Percentiles rank a stretch among this genome's conserved stretches.
phyloP scores from a whole-genome alignment of 2,888 invertebrate genomes.

The Euzophera pinguis region DNA sequence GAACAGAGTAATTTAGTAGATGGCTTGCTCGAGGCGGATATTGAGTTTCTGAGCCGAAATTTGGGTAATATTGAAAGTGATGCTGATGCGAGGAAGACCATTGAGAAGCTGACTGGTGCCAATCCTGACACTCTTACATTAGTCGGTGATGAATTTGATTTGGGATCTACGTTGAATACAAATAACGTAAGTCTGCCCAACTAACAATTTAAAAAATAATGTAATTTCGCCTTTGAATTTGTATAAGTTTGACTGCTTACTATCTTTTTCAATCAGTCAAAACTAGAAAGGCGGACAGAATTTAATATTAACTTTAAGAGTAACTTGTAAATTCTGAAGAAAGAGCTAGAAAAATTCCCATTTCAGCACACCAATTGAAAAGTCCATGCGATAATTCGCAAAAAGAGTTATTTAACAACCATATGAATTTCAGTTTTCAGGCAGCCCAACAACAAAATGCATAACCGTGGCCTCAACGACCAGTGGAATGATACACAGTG shows the following conservation, averaged over 20 bases:
- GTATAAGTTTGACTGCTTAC: too few relatives aligned
- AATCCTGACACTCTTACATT: conserved; percentile 70
- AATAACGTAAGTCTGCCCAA: conserved; percentile 50
- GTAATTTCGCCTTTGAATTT: too few relatives aligned
- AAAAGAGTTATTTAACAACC: neutral
- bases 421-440: conserved; percentile 44
- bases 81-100: conserved; percentile 74
- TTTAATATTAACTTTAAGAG: too few relatives aligned
- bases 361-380: too few relatives aligned
- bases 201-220: too few relatives aligned
- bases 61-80: conserved; percentile 74
- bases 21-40: conserved; percentile 70
- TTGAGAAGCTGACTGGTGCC: conserved; percentile 71
- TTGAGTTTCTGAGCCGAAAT: conserved; percentile 73
- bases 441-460: conserved; percentile 59
- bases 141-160: conserved; percentile 72
- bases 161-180: conserved; percentile 67
- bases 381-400: too few relatives aligned
- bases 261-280: too few relatives aligned
- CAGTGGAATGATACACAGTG: conserved; percentile 69
- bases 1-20: conserved; percentile 64
- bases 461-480: conserved; percentile 72
- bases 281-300: too few relatives aligned
- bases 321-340: too few relatives aligned
- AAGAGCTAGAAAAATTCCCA: too few relatives aligned